Evolutionary conservation across 1,140 invertebrate species (phyloP).

Genomic region (Brachionus paranguensis): DNA sequence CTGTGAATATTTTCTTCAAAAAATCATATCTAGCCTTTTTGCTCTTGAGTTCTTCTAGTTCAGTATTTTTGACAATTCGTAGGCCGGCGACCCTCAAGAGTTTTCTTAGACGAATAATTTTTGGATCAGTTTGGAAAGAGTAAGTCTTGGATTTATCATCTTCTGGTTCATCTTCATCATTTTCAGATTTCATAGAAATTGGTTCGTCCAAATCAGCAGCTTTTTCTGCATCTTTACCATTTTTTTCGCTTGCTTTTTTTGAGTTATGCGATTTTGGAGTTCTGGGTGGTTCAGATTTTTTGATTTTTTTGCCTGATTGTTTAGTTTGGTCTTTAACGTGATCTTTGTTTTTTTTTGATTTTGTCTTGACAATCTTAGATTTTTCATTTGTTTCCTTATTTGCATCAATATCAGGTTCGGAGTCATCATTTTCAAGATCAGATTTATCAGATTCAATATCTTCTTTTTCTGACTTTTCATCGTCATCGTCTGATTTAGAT

Average conservation of each 20-base stretch:
- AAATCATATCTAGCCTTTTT: constrained; percentile 27
- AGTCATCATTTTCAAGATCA: not conserved
- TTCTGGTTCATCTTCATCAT: not conserved
- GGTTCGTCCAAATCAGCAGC: not conserved
- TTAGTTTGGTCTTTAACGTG: not conserved
- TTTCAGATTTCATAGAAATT: not conserved
- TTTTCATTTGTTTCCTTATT: not conserved
- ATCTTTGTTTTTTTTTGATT: not conserved
- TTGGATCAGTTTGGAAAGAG: not conserved
- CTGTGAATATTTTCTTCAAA: constrained; percentile 19
- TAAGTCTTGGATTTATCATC: not conserved
- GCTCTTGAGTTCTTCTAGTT: constrained; percentile 13
- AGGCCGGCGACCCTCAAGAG: not conserved
- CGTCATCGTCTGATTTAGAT: too few relatives aligned
- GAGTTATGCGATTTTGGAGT: not conserved
- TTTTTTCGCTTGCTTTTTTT: not conserved
- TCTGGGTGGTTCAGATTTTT: not conserved
- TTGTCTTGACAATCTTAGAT: not conserved
- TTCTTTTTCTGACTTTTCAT: too few relatives aligned
- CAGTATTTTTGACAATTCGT: constrained; percentile 25
- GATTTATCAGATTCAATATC: too few relatives aligned
- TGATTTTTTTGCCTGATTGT: not conserved
- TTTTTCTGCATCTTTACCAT: not conserved
- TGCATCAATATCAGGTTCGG: not conserved
- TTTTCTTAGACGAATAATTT: constrained; percentile 18